These are phyloP conservation scores for Hypsibius dujardini DNA, from an alignment of 1,140 invertebrate species.

Conservation along the genomic window DNA sequence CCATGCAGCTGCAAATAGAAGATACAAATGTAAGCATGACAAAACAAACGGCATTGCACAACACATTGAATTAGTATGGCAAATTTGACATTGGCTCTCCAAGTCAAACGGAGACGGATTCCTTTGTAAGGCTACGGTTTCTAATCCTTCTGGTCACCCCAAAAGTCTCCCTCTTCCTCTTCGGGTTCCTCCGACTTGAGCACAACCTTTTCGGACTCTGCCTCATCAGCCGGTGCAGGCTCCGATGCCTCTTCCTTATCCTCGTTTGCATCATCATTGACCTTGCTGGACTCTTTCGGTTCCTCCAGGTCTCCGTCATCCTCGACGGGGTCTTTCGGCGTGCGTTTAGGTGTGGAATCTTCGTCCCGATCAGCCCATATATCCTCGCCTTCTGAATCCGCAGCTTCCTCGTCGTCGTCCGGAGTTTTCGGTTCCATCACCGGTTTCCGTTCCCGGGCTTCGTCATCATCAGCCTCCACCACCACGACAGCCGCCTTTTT, in stretches of 20 bases:
- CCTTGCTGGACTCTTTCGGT: no score
- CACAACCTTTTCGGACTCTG: not conserved
- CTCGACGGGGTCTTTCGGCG: no score
- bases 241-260: not conserved
- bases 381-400: not conserved
- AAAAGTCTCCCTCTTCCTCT: not conserved
- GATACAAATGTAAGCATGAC: no score
- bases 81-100: no score
- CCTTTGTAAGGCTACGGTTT: no score
- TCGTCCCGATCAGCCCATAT: not conserved
- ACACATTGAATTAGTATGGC: no score
- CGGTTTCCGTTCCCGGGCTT: conserved; percentile 20
- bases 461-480: conserved; percentile 26
- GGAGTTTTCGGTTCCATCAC: conserved; percentile 22
- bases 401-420: conserved; percentile 25
- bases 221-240: not conserved
- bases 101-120: no score
- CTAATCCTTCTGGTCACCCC: no score
- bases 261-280: not conserved
- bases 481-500: conserved; percentile 28
- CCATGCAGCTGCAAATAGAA: no score
- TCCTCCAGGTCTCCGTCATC: no score
- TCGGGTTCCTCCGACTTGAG: not conserved
- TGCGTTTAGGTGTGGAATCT: not conserved
- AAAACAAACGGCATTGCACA: no score